Evolutionary conservation across 2,888 invertebrate genomes (phyloP), one percentile per base, ranked within the genome.

Genomic region (Timema cristinae): DNA sequence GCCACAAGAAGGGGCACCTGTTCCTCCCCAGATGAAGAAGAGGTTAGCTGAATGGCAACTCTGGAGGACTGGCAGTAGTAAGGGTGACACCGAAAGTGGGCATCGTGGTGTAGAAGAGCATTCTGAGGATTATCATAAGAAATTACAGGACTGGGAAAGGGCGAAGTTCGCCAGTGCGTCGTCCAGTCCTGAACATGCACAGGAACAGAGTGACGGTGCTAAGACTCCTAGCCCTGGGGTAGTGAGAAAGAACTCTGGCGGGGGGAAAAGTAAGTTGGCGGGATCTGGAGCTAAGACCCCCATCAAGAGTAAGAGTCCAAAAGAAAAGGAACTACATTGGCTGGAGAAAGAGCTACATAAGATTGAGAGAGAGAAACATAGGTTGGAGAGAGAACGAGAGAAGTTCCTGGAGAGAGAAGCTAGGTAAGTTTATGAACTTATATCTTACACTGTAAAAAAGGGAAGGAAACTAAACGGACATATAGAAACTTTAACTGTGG

Each of bases 61-160:
- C 16, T 72, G 77, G 48, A 71, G 77, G 47, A 76, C 77, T 8
- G 73, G 70, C 4, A 71, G 73, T 15, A 68, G 72, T 48, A 67
- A 71, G 47, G 51, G n/a, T n/a, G 11, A 52, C 11, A 52, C 4
- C 59, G 59, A 69, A 7, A 67, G 47, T 13, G 59, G 54, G 74
- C 68, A 68, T 15, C 32, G 59, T 7, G 7, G 75, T 47, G 76
- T 75, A 10, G 77, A 78, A 61, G 79, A 80, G 32, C 80, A 83
- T n/a, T 6, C 16, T 51, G 82, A 82, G 70, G 84, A 84, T 70
- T 79, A 84, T 48, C 82, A 83, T 76, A 79, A 80, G 73, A 48
- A 76, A 72, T 67, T 77, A 75, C 76, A 93, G 78, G 91, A 92
- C 82, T 95, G 95, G 95, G 92, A 92, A 79, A 88, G 88, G 75